Evolutionary conservation across 2,113 vertebrate genomes (phyloP).

Genomic region (Acrocephalus arundinaceus): DNA sequence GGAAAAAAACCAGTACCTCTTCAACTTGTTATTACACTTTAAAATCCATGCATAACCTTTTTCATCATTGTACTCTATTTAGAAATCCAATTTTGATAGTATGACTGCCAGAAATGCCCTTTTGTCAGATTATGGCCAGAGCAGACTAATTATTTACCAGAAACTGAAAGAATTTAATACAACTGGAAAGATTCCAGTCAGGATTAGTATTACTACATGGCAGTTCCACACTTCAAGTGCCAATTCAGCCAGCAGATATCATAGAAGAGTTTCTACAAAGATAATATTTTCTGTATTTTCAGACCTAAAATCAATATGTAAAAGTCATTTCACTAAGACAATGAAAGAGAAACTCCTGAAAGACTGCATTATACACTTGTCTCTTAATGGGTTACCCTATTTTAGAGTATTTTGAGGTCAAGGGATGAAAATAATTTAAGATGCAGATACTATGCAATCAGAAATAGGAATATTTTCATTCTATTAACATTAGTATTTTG

Average conservation of each 20-base stretch:
- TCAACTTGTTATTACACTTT: not conserved
- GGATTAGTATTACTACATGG: not conserved
- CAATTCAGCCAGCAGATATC: slow-evolving; percentile 45
- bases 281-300: not conserved
- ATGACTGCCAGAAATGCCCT: not conserved
- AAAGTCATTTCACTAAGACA: not conserved
- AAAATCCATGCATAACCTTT: not conserved
- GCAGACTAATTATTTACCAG: not conserved
- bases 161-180: not conserved
- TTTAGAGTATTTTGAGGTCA: not conserved
- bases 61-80: not conserved
- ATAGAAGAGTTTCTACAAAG: not conserved
- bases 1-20: not conserved
- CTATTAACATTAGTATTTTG: not conserved
- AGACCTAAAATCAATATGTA: not conserved
- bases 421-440: not conserved
- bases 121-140: not conserved
- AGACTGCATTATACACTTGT: not conserved
- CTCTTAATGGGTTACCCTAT: not conserved
- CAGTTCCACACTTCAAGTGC: not conserved
- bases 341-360: not conserved
- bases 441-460: not conserved
- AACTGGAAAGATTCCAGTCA: not conserved
- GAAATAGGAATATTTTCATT: not conserved
- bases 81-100: not conserved